Evolutionary conservation across 2,797 vertebrate genomes (phyloP).

Genomic region (Bradypodion ventrale): DNA sequence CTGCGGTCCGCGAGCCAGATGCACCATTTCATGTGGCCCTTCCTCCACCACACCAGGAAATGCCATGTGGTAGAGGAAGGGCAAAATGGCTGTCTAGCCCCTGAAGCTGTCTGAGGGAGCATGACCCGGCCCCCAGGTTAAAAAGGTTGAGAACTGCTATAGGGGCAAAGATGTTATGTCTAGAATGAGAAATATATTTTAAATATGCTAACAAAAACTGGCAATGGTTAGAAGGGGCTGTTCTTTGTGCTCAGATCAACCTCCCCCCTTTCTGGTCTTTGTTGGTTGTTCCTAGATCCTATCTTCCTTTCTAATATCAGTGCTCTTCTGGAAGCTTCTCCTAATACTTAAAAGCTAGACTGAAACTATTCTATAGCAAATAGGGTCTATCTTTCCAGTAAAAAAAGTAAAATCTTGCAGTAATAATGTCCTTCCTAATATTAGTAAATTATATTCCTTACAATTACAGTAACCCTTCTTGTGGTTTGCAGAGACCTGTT

Average conservation of each 20-base stretch:
- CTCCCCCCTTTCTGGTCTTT: neutral
- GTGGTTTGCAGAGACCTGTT: neutral
- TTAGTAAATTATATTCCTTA: neutral
- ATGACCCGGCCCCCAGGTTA: too few species aligned
- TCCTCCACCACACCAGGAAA: too few species aligned
- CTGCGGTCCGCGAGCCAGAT: too few species aligned
- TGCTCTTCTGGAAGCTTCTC: neutral
- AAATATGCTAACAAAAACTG: neutral
- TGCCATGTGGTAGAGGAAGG: too few species aligned
- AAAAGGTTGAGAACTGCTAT: too few species aligned
- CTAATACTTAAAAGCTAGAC: neutral
- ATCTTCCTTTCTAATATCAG: neutral
- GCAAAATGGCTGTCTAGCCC: too few species aligned
- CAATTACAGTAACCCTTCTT: neutral
- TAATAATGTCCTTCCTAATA: too few species aligned
- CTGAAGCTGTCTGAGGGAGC: too few species aligned
- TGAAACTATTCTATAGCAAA: neutral
- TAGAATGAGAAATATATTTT: neutral
- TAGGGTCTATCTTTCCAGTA: neutral
- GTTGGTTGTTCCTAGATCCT: neutral
- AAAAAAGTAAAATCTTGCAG: neutral
- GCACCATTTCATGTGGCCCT: too few species aligned
- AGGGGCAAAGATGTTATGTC: neutral
- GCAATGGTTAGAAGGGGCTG: neutral
- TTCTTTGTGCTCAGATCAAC: neutral